phyloP scores from a whole-genome alignment of 2,113 vertebrate genomes.

The Paralichthys olivaceus region DNA sequence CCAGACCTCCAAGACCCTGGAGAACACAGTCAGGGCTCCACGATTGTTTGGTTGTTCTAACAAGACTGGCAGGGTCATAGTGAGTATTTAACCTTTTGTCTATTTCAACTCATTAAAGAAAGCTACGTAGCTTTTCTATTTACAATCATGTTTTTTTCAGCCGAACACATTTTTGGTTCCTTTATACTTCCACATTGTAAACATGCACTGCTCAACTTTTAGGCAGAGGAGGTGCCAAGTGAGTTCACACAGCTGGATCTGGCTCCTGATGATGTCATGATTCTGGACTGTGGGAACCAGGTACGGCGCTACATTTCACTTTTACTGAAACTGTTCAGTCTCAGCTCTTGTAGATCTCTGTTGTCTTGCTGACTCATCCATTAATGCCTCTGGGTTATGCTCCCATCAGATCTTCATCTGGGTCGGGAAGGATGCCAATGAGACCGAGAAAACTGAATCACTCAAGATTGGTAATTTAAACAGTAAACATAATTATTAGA shows the following conservation, averaged over 20 bases:
- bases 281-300: constrained; percentile 80
- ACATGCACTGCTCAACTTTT: not conserved
- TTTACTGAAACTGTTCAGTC: not conserved
- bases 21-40: constrained; percentile 55
- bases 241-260: constrained; percentile 80
- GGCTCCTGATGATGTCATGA: constrained; percentile 83
- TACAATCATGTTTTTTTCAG: too few relatives aligned
- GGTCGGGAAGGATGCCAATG: constrained; percentile 81
- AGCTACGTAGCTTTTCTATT: too few relatives aligned
- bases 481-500: not conserved
- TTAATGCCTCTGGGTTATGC: not conserved
- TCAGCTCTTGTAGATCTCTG: not conserved
- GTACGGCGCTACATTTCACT: constrained; percentile 41
- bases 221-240: constrained; percentile 81
- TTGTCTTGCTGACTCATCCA: not conserved
- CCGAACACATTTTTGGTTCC: too few relatives aligned
- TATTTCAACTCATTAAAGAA: not conserved
- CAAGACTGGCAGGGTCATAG: constrained; percentile 80
- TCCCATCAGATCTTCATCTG: constrained; percentile 77
- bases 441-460: constrained; percentile 71
- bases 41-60: constrained; percentile 83
- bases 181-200: constrained; percentile 1
- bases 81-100: constrained; percentile 56
- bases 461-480: constrained; percentile 71
- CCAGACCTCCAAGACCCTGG: constrained; percentile 77